phyloP scores from a whole-genome alignment of 2,888 invertebrate genomes.

The Rambutsinella grinnellia region DNA sequence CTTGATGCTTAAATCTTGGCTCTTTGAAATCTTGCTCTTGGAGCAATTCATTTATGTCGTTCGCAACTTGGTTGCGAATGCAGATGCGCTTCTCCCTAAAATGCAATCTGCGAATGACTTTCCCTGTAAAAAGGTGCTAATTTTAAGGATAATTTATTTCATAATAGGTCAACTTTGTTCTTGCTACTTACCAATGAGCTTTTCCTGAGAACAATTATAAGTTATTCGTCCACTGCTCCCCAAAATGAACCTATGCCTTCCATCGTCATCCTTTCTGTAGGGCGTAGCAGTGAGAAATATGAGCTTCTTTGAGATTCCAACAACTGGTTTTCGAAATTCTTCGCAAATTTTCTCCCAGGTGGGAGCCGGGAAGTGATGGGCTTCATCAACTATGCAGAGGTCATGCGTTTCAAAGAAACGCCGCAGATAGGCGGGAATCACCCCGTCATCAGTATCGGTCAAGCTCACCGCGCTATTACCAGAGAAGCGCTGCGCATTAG shows the following conservation, averaged over 20 bases:
- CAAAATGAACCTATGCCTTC: not conserved
- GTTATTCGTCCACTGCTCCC: not conserved
- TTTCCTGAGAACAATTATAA: not conserved
- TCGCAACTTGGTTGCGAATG: not conserved
- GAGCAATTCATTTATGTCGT: not conserved
- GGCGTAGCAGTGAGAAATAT: constrained; percentile 48
- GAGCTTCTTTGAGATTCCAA: constrained; percentile 7
- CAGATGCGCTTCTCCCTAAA: not conserved
- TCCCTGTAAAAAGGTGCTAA: not conserved
- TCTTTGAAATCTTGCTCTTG: not conserved
- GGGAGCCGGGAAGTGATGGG: constrained; percentile 42
- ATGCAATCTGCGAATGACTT: too few relatives aligned
- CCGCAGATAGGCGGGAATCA: constrained; percentile 2
- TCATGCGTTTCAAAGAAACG: constrained; percentile 20
- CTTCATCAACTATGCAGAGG: constrained; percentile 46
- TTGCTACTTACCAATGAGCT: not conserved
- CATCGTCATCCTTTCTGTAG: not conserved
- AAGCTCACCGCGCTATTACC: constrained; percentile 4
- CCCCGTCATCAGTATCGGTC: constrained; percentile 1
- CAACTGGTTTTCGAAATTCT: not conserved
- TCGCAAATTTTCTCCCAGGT: constrained; percentile 37
- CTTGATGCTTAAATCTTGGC: not conserved
- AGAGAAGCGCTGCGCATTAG: constrained; percentile 42
- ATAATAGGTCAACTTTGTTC: not conserved
- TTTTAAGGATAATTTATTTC: not conserved